phyloP scores from a whole-genome alignment of 1,140 invertebrate genomes.

The Eupeodes corollae region DNA sequence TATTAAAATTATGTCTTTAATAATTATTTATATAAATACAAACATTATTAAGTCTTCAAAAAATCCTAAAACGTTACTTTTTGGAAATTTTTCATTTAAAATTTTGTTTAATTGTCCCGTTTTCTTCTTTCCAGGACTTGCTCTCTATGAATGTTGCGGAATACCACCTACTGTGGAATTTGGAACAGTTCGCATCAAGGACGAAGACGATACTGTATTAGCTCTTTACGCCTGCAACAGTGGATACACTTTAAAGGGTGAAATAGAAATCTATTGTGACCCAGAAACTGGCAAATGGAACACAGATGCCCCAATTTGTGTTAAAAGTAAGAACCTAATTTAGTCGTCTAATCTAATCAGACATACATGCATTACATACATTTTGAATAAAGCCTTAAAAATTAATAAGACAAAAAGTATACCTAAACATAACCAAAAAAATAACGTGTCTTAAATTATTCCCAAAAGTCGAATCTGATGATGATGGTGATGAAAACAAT shows the following conservation, averaged over 20 bases:
- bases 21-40: too few species aligned
- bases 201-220: slow-evolving; percentile 12
- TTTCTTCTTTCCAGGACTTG: slow-evolving; percentile 8
- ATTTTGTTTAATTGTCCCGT: too few species aligned
- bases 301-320: slow-evolving; percentile 20
- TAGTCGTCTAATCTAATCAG: too few species aligned
- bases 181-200: slow-evolving; percentile 10
- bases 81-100: not conserved
- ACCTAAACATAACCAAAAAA: too few species aligned
- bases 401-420: too few species aligned
- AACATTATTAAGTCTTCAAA: too few species aligned
- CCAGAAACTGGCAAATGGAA: slow-evolving; percentile 27
- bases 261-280: slow-evolving; percentile 15
- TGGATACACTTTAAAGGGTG: slow-evolving; percentile 18
- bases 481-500: too few species aligned
- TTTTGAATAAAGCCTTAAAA: too few species aligned
- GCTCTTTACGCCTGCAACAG: slow-evolving; percentile 20
- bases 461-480: too few species aligned
- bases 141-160: slow-evolving; percentile 17
- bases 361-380: too few species aligned
- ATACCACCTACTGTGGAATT: slow-evolving; percentile 16
- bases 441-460: too few species aligned
- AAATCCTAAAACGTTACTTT: not conserved
- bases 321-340: slow-evolving; percentile 12
- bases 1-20: too few species aligned